Evolutionary conservation across 2,888 invertebrate genomes (phyloP), one percentile per base, ranked within the genome.

Genomic region (Elegia similella): DNA sequence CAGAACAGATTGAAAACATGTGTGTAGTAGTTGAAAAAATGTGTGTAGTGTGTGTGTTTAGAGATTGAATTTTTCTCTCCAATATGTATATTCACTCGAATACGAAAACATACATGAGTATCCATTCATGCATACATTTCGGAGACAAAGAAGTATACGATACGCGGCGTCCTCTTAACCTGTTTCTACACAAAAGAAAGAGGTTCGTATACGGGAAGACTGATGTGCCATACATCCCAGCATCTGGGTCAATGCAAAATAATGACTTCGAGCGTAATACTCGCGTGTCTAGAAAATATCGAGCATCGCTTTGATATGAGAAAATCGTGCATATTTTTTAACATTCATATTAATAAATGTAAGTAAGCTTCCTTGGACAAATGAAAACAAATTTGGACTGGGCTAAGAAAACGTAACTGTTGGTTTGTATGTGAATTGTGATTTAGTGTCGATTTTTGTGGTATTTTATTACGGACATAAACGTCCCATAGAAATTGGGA

Each of bases 161-260:
- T 23, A 38, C 12, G n/a, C n/a, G 38, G 53, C 44, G 54, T 32
- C 54, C 54, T 55, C 54, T 55, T 55, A 55, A 55, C 54, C 54
- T 30, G 44, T 44, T 55, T 55, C 44, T 17, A 44, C 32, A 55
- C 54, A 55, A 55, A 44, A 55, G 53, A 52, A 52, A 42, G 52
- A 52, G 15, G 12, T 43, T 52, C 42, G 12, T 52, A 23, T 52
- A 16, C 23, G 44, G 13, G 7, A 50, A 53, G 29, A 43, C 54
- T 44, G 54, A 55, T 44, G 53, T 30, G 53, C 43, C 44, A 12
- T 12, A 53, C n/a, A 44, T 44, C 15, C 12, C 54, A 44, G 13
- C 44, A 55, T 44, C 54, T 55, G 16, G 54, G 54, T 55, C 54
- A 55, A 44, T 55, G 34, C 44, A 44, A 44, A 55, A 17, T 32